These are phyloP conservation scores for Rhabdornis inornatus DNA, from an alignment of 2,113 vertebrate species.

Conservation along the genomic window DNA sequence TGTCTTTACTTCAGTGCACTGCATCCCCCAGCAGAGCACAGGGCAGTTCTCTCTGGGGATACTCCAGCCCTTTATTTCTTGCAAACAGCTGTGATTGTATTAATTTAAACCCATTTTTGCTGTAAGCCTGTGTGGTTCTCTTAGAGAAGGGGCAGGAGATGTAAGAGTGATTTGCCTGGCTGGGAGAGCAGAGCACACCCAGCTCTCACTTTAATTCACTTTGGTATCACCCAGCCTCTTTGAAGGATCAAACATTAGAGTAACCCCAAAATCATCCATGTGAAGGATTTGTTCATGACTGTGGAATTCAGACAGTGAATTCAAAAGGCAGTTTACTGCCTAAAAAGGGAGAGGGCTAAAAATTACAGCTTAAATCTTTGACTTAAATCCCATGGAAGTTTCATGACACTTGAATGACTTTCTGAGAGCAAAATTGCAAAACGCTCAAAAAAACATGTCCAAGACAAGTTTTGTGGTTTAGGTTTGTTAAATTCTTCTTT, in stretches of 20 bases:
- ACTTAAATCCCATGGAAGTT: background rate
- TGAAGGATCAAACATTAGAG: background rate
- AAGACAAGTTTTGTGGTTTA: background rate
- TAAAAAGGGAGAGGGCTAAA: background rate
- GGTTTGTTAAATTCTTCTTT: background rate
- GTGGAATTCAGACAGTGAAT: background rate
- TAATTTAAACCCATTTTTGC: background rate
- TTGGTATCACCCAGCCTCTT: background rate
- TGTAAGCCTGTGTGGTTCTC: background rate
- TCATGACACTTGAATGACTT: background rate
- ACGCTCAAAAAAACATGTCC: fast-evolving
- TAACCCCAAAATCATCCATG: background rate
- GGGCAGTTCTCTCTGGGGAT: background rate
- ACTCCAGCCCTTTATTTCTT: background rate
- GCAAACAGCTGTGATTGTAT: background rate
- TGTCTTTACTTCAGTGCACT: background rate
- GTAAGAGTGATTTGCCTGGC: background rate
- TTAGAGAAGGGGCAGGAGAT: background rate
- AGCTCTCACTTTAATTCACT: background rate
- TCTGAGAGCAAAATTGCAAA: background rate
- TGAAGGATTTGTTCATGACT: background rate
- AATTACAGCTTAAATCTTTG: background rate
- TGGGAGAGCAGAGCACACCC: background rate
- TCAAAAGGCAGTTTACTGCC: background rate
- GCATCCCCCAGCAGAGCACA: background rate